Evolutionary conservation across 2,113 vertebrate genomes (phyloP).

Genomic region (Scatophagus argus): DNA sequence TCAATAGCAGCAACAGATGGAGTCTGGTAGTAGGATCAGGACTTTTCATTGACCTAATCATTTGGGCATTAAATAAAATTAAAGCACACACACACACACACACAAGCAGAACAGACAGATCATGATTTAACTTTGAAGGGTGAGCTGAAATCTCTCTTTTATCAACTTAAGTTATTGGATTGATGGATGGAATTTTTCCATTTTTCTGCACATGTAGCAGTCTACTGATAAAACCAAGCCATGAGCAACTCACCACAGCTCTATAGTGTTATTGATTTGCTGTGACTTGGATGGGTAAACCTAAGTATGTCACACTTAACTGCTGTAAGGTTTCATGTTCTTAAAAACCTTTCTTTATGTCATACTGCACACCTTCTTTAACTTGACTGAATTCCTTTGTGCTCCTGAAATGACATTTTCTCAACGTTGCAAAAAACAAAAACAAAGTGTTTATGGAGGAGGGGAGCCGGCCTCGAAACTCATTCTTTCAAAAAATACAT

Average conservation of each 20-base stretch:
- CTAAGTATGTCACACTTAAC: too few relatives aligned
- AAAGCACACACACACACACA: conserved; percentile 23
- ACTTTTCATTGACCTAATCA: neutral
- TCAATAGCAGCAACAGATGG: conserved; percentile 57
- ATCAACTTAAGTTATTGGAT: conserved; percentile 13
- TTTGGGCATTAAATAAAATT: conserved; percentile 20
- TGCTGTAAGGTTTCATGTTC: neutral
- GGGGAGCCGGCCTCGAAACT: too few relatives aligned
- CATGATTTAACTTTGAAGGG: neutral
- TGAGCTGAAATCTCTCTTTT: neutral
- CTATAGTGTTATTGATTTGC: neutral
- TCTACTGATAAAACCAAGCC: neutral
- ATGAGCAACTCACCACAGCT: neutral
- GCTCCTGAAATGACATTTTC: too few relatives aligned
- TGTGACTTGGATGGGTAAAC: neutral
- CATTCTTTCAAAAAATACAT: too few relatives aligned
- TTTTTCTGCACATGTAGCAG: neutral
- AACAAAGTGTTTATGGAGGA: too few relatives aligned
- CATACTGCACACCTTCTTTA: neutral
- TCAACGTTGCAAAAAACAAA: too few relatives aligned
- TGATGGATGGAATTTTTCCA: neutral
- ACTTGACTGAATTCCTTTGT: too few relatives aligned
- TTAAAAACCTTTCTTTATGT: neutral
- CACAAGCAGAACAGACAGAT: neutral
- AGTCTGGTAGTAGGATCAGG: conserved; percentile 34